Conservation (phyloP, 2,888 invertebrate genomes). For the Agrilus cyanescens region DNA sequence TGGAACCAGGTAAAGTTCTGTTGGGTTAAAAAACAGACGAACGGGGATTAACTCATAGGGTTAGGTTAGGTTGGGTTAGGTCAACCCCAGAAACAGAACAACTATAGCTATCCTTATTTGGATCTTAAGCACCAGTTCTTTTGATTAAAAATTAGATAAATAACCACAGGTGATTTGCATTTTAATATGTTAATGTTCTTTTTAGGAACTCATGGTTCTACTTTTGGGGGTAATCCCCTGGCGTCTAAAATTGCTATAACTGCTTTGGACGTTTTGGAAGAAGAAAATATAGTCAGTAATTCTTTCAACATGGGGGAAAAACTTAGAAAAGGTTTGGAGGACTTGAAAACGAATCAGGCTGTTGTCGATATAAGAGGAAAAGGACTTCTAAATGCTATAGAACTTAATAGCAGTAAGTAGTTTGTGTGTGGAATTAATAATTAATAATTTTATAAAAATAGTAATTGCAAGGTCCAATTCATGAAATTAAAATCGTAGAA, state of each 20-base stretch:
- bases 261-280: slow-evolving; percentile 59
- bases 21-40: no score
- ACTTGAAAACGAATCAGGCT: slow-evolving; percentile 43
- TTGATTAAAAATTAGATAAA: no score
- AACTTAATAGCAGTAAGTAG: slow-evolving; percentile 53
- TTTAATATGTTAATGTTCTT: no score
- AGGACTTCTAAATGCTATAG: slow-evolving; percentile 67
- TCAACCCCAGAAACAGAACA: no score
- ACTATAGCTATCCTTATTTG: no score
- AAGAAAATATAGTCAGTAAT: slow-evolving; percentile 64
- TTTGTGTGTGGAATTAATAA: background rate
- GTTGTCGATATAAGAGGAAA: slow-evolving; percentile 60
- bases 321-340: slow-evolving; percentile 47
- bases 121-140: no score
- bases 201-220: slow-evolving; percentile 61
- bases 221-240: slow-evolving; percentile 75
- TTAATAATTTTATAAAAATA: background rate
- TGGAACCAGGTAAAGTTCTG: slow-evolving; percentile 49
- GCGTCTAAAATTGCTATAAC: slow-evolving; percentile 64
- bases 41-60: no score
- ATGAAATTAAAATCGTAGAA: background rate
- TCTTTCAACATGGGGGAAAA: slow-evolving; percentile 57
- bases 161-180: no score
- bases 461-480: background rate
- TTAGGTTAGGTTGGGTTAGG: no score